A percentile compares a stretch with the other conserved stretches of the same genome.
phyloP scores from a whole-genome alignment of 2,797 vertebrate species.

The Pseudotriccus pelzelni region DNA sequence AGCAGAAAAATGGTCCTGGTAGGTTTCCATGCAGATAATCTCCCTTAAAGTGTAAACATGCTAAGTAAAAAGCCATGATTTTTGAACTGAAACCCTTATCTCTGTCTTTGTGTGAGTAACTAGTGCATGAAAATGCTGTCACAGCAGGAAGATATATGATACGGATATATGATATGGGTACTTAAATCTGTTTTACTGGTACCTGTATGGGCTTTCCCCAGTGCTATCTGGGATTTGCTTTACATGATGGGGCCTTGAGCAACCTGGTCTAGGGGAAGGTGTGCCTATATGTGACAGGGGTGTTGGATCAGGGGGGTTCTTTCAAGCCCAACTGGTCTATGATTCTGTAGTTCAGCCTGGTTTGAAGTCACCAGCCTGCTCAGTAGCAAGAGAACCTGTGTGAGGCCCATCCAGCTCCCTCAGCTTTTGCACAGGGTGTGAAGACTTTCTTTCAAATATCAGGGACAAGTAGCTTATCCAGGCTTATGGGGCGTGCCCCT shows the following conservation, averaged over 20 bases:
- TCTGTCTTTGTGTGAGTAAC: not conserved
- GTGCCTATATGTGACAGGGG: fast-evolving
- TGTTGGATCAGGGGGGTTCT: not conserved
- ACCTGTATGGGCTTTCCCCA: not conserved
- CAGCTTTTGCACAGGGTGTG: not conserved
- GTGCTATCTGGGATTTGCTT: not conserved
- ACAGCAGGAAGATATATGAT: not conserved
- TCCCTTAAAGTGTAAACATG: not conserved
- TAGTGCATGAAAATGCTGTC: not conserved
- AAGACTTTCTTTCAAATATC: not conserved
- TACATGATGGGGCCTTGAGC: not conserved
- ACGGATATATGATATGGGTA: not conserved
- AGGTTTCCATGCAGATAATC: conserved; percentile 1
- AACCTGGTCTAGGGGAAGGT: not conserved
- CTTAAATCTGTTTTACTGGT: not conserved
- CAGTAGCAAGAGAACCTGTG: not conserved
- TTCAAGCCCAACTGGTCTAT: not conserved
- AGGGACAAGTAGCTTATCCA: not conserved
- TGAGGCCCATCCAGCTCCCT: not conserved
- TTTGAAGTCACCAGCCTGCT: not conserved
- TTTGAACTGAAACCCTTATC: not conserved
- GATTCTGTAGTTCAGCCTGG: not conserved
- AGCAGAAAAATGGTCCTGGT: conserved; percentile 4
- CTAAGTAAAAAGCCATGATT: not conserved
- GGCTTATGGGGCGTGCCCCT: not conserved